A percentile compares a stretch with the other conserved stretches of the same genome.
These are phyloP conservation scores for Aphodius granarius DNA, from an alignment of 2,888 invertebrate genomes.

Conservation along the genomic window DNA sequence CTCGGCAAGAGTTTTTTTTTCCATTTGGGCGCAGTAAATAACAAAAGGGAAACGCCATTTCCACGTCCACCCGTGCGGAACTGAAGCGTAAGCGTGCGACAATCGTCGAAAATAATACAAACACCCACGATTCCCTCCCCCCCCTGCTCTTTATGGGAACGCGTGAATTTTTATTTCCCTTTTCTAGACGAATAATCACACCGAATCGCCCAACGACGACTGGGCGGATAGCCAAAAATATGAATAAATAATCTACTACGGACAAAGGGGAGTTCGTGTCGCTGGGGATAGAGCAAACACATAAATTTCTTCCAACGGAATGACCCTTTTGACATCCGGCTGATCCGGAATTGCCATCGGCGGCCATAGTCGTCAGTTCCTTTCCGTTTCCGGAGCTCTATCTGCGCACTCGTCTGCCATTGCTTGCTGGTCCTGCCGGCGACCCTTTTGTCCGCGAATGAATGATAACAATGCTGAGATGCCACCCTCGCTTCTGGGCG, in stretches of 20 bases:
- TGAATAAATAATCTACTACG: conserved; percentile 47
- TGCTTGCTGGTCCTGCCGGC: not conserved
- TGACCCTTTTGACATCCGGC: conserved; percentile 50
- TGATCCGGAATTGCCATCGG: conserved; percentile 21
- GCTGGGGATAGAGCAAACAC: conserved; percentile 38
- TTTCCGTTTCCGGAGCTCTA: not conserved
- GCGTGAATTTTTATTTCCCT: conserved; percentile 28
- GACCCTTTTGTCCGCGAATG: not conserved
- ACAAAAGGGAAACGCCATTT: not conserved
- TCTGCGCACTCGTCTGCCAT: not conserved
- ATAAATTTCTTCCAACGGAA: conserved; percentile 52
- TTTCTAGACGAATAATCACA: conserved; percentile 32
- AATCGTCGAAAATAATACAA: not conserved
- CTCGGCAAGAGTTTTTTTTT: not conserved
- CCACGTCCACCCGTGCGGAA: not conserved
- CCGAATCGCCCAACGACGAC: conserved; percentile 25
- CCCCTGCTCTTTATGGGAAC: not conserved
- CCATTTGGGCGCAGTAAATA: not conserved
- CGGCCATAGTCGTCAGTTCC: not conserved
- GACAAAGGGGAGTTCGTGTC: not conserved
- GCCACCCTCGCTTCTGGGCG: not conserved
- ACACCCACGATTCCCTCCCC: not conserved
- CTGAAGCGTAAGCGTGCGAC: not conserved
- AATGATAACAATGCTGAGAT: not conserved
- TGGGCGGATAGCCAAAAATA: conserved; percentile 27